Conservation (phyloP, 1,140 invertebrate genomes). For the Eufriesea mexicana region DNA sequence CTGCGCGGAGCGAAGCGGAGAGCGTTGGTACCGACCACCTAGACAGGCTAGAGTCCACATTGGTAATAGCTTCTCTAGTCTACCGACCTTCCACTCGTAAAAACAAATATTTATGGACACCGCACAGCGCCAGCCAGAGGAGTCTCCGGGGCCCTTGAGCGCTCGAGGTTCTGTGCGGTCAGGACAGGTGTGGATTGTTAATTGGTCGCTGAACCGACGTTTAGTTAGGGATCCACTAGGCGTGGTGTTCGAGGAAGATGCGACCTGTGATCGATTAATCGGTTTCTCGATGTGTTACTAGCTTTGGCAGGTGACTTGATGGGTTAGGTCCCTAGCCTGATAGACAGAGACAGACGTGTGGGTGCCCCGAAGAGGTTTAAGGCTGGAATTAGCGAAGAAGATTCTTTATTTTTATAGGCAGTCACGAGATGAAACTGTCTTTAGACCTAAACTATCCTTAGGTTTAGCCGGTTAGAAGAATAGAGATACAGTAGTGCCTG, state of each 20-base stretch:
- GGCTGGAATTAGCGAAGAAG: too few species aligned
- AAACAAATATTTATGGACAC: slow-evolving; percentile 60
- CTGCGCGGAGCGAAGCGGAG: slow-evolving; percentile 48
- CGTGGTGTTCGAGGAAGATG: not conserved
- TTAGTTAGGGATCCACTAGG: not conserved
- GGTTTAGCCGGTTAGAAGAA: too few species aligned
- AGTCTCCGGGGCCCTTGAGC: slow-evolving; percentile 26
- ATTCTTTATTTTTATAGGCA: too few species aligned
- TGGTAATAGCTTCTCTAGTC: slow-evolving; percentile 67
- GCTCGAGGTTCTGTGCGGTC: too few species aligned
- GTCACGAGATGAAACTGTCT: too few species aligned
- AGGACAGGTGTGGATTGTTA: slow-evolving; percentile 17
- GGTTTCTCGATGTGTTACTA: too few species aligned
- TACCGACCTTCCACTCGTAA: slow-evolving; percentile 57
- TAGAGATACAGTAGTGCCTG: too few species aligned
- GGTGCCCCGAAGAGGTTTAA: too few species aligned
- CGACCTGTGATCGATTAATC: not conserved
- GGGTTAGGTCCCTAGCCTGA: too few species aligned
- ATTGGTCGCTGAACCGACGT: slow-evolving; percentile 9
- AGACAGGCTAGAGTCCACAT: slow-evolving; percentile 65
- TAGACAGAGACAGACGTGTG: too few species aligned
- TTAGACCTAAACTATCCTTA: too few species aligned
- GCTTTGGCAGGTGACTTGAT: too few species aligned
- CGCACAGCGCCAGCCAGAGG: not conserved
- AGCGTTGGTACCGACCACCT: slow-evolving; percentile 46